phyloP scores from a whole-genome alignment of 2,113 vertebrate genomes.

The Copsychus sechellarum region DNA sequence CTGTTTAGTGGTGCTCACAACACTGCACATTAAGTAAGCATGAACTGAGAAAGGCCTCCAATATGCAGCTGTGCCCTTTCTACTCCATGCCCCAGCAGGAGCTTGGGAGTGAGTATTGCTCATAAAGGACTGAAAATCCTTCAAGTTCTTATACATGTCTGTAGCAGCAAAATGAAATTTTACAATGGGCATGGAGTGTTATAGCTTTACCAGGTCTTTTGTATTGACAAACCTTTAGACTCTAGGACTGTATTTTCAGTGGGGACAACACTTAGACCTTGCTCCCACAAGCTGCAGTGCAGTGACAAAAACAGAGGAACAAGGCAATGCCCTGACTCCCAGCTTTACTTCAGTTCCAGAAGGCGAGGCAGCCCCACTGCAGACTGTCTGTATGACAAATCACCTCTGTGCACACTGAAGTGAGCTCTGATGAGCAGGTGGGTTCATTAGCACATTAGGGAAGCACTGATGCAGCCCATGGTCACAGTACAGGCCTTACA shows the following conservation, averaged over 20 bases:
- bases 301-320: background rate
- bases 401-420: background rate
- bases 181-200: rapidly evolving
- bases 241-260: background rate
- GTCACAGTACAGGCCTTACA: background rate
- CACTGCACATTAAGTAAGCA: background rate
- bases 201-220: background rate
- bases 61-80: background rate
- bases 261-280: background rate
- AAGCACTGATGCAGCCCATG: background rate
- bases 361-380: rapidly evolving
- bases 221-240: background rate
- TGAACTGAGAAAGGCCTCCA: background rate
- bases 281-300: background rate
- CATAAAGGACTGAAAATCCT: background rate
- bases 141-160: background rate
- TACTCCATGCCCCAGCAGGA: background rate
- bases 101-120: background rate
- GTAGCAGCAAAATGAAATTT: background rate
- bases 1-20: background rate
- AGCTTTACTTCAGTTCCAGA: background rate
- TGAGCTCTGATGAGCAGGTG: background rate
- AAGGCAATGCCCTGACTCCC: background rate
- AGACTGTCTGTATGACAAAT: background rate
- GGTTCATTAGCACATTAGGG: background rate